Evolutionary conservation across 2,888 invertebrate genomes (phyloP).

Genomic region (Drosophila prolongata): DNA sequence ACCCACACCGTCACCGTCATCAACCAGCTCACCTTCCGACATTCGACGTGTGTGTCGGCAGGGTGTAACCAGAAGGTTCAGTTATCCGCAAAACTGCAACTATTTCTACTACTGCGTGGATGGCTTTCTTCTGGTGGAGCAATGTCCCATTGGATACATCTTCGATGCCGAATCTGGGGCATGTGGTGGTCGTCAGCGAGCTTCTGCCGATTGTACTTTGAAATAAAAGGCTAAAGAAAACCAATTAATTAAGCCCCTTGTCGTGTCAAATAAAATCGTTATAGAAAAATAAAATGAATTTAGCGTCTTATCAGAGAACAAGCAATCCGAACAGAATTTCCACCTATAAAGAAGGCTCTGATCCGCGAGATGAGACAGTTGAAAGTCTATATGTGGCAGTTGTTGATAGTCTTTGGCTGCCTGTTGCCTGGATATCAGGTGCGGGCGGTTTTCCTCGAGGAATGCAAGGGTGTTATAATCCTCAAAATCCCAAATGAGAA

Average conservation of each 20-base stretch:
- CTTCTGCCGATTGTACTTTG: constrained; percentile 21
- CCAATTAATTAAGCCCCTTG: constrained; percentile 56
- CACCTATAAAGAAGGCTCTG: constrained; percentile 56
- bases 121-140: constrained; percentile 70
- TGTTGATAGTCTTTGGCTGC: constrained; percentile 46
- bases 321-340: constrained; percentile 8
- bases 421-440: constrained; percentile 37
- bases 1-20: not conserved
- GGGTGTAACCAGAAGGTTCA: constrained; percentile 57
- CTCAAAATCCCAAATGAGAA: constrained; percentile 59
- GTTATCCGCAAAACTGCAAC: constrained; percentile 65
- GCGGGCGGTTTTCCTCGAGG: constrained; percentile 58
- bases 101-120: constrained; percentile 66
- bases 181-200: constrained; percentile 45
- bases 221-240: constrained; percentile 22
- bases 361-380: constrained; percentile 44
- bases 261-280: constrained; percentile 43
- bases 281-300: constrained; percentile 56
- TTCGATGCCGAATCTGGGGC: constrained; percentile 49
- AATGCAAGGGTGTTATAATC: constrained; percentile 69
- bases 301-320: constrained; percentile 51
- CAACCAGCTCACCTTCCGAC: constrained; percentile 23
- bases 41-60: constrained; percentile 47
- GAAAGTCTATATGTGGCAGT: constrained; percentile 54
- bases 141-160: constrained; percentile 74